Percentiles rank a stretch among this genome's conserved stretches.
phyloP scores from a whole-genome alignment of 1,140 invertebrate genomes.

The Rhopalosiphum maidis region DNA sequence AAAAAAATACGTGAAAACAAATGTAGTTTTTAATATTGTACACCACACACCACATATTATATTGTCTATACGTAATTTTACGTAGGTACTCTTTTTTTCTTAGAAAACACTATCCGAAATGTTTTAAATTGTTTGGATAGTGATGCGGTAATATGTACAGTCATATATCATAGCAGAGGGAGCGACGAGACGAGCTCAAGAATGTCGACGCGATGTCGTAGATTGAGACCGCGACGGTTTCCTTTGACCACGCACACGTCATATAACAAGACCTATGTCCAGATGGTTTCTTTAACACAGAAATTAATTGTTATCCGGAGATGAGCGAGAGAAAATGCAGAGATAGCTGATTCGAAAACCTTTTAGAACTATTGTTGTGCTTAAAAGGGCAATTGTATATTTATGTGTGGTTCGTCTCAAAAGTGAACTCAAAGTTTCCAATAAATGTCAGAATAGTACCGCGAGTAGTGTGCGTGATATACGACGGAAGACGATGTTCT shows the following conservation, averaged over 20 bases:
- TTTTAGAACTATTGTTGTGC: not conserved
- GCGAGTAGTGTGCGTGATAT: not conserved
- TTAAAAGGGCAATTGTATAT: not conserved
- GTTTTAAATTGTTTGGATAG: not conserved
- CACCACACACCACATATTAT: not conserved
- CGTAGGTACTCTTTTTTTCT: not conserved
- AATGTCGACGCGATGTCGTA: not conserved
- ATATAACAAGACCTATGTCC: not conserved
- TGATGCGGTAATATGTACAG: not conserved
- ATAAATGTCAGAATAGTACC: constrained; percentile 28
- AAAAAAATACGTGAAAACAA: not conserved
- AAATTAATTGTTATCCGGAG: not conserved
- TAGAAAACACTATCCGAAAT: not conserved
- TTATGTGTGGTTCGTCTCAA: not conserved
- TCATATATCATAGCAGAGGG: not conserved
- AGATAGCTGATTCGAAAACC: not conserved
- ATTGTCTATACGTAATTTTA: not conserved
- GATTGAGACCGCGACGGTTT: not conserved
- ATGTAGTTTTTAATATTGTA: not conserved
- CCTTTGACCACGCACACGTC: not conserved
- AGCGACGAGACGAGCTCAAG: not conserved
- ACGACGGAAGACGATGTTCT: not conserved
- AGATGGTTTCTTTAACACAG: constrained; percentile 30
- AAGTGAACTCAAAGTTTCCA: not conserved
- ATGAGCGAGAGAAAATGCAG: not conserved